phyloP scores from a whole-genome alignment of 64 coral and sea anemone species.

The Pocillopora damicornis region DNA sequence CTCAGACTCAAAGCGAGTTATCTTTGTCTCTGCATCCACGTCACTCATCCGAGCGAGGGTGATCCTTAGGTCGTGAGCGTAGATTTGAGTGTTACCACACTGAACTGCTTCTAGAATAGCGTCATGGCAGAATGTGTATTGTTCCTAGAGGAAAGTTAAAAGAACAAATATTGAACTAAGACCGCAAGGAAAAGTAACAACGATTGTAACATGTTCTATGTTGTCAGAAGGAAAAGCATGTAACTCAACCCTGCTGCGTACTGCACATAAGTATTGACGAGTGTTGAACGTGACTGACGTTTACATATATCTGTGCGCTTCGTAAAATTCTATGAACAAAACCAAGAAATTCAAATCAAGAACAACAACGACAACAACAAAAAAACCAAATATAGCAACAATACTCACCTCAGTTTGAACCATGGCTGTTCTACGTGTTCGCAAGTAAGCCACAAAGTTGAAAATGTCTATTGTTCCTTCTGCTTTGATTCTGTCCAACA shows the following conservation, averaged over 20 bases:
- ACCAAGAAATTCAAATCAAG: too few species aligned
- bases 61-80: constrained; percentile 92
- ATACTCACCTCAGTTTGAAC: constrained; percentile 90
- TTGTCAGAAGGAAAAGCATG: too few species aligned
- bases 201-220: too few species aligned
- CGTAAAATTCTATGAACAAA: too few species aligned
- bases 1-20: constrained; percentile 77
- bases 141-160: constrained; percentile 51
- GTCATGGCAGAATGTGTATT: constrained; percentile 96
- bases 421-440: constrained; percentile 81
- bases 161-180: not conserved
- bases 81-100: constrained; percentile 97
- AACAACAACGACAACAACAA: not conserved
- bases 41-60: constrained; percentile 69
- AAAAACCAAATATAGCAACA: not conserved
- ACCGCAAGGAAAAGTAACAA: not conserved
- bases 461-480: constrained; percentile 84
- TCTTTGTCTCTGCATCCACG: constrained; percentile 51
- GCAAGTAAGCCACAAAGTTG: constrained; percentile 81
- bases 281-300: too few species aligned
- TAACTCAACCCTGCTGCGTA: too few species aligned
- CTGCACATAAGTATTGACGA: too few species aligned
- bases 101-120: constrained; percentile 85
- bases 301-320: too few species aligned
- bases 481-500: constrained; percentile 70